Evolutionary conservation across 2,797 vertebrate genomes (phyloP), one percentile per base, ranked within the genome.

Genomic region (Spinibarbus caldwelli): DNA sequence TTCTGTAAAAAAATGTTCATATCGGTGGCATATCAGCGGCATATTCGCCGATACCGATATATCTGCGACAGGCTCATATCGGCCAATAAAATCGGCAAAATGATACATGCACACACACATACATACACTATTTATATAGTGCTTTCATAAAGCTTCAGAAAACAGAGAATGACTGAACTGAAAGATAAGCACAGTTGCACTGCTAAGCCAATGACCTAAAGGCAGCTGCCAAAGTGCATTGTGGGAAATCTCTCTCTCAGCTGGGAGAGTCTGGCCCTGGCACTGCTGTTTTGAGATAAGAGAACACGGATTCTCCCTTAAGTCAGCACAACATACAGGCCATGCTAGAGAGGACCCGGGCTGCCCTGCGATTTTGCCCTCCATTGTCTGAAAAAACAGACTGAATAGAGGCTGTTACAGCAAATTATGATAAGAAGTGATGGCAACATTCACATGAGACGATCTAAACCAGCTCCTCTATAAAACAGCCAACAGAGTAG

Each of bases 381-480:
- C 71, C 43, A 41, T 52, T 34, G 76, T 45, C 41, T 81, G 82
- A 76, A 71, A 75, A 45, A 23, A 78, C n/a, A 47, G 36, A 76
- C 43, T 7, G 47, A 84, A 85, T 86, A 84, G 77, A 92, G 75
- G 79, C 52, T 89, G 91, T 93, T 92, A 90, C 84, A 85, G 85
- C 85, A 89, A 14, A 83, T 94, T 92, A 92, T 83, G 54, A 83
- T 66, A 76, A 73, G 54, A 82, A 89, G 78, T 89, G 91, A 91
- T 86, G 89, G 85, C n/a, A n/a, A n/a, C n/a, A n/a, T n/a, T 94
- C 91, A 93, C 88, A 92, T 81, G 86, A 89, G 84, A 91, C 88
- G 88, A 94, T 89, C 90, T 94, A 93, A 94, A 92, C 93, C 92
- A 93, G 91, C 90, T 90, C 84, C 47, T 91, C 45, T 41, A 67